These are phyloP conservation scores for Gobionotothen gibberifrons DNA, from an alignment of 2,797 vertebrate species.

Conservation along the genomic window DNA sequence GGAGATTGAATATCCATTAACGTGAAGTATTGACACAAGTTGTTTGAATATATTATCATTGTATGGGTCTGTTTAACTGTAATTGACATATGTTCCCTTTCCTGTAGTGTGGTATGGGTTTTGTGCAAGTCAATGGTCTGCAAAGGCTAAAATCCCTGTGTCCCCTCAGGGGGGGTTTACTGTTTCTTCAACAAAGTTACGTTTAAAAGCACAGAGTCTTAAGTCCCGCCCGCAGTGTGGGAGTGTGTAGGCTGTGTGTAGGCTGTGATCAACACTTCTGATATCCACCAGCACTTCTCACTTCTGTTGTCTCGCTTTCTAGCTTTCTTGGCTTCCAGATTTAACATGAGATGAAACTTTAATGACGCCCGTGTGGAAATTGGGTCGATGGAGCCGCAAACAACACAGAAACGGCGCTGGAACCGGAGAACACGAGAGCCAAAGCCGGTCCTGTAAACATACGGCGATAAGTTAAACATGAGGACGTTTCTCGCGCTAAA, in stretches of 20 bases:
- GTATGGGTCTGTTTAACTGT: background rate
- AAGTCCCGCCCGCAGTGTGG: constrained; percentile 20
- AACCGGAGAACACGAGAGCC: background rate
- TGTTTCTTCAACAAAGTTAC: background rate
- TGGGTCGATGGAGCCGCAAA: constrained; percentile 41
- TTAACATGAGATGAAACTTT: constrained; percentile 66
- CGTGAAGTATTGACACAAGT: background rate
- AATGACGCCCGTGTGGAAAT: constrained; percentile 47
- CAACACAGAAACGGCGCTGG: background rate
- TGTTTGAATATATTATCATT: background rate
- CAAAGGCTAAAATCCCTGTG: no score
- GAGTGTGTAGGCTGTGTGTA: constrained; percentile 20
- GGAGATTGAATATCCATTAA: background rate
- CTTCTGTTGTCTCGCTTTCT: constrained; percentile 26
- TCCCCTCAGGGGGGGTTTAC: background rate
- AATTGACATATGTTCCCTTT: background rate
- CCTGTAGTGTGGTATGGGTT: no score
- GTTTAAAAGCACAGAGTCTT: background rate
- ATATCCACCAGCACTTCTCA: constrained; percentile 28
- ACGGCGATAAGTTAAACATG: constrained; percentile 10
- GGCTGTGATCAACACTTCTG: constrained; percentile 50
- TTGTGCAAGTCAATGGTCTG: no score
- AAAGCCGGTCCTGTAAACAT: constrained; percentile 22
- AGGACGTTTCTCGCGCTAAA: background rate
- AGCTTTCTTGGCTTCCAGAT: constrained; percentile 45